Evolutionary conservation across 2,113 vertebrate species (phyloP).

Genomic region (Vulpes vulpes): DNA sequence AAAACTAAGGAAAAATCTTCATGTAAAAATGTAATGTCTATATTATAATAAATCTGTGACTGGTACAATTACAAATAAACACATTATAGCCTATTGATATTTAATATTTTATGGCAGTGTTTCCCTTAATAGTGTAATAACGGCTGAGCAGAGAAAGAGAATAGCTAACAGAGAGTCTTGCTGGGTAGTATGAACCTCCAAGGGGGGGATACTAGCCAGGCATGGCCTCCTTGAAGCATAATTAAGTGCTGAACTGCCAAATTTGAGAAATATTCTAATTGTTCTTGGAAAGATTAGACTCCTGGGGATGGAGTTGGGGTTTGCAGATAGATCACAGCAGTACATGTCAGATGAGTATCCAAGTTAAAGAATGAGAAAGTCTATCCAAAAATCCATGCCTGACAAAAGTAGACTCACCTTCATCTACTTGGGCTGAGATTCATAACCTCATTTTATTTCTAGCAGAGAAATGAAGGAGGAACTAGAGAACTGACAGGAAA

Average conservation of each 20-base stretch:
- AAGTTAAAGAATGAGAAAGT: neutral
- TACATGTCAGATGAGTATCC: neutral
- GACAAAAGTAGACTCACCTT: neutral
- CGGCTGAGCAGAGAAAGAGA: neutral
- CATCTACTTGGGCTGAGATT: neutral
- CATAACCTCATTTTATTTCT: constrained; percentile 18
- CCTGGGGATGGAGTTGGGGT: neutral
- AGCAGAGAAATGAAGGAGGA: neutral
- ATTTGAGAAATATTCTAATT: neutral
- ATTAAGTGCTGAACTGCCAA: neutral
- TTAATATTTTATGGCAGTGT: neutral
- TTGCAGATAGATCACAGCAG: neutral
- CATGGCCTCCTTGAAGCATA: neutral
- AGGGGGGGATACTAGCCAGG: neutral
- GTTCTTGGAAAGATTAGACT: neutral
- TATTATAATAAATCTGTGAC: constrained; percentile 17
- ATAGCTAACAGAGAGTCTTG: neutral
- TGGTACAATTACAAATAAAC: neutral
- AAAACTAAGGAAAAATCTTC: neutral
- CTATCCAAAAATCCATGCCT: neutral
- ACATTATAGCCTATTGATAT: neutral
- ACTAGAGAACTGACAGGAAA: neutral
- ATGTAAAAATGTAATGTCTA: neutral
- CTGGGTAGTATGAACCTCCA: neutral
- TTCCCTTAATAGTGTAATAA: neutral